Evolutionary conservation across 2,888 invertebrate species (phyloP).

Genomic region (Baccha elongata): DNA sequence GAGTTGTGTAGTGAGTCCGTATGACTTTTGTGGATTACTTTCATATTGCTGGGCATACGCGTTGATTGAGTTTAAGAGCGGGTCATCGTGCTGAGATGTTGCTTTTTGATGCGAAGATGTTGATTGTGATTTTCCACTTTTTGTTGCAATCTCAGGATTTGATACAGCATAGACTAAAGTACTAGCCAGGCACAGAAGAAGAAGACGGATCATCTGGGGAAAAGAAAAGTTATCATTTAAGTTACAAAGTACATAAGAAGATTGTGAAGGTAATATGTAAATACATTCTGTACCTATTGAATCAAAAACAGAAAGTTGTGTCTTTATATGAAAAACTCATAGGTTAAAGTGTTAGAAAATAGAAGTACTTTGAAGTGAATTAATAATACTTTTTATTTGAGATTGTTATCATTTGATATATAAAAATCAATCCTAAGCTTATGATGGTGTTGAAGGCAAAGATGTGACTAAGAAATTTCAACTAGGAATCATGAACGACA

Average conservation of each 20-base stretch:
- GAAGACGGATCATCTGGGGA: constrained; percentile 45
- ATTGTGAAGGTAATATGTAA: neutral
- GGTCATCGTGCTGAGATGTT: constrained; percentile 75
- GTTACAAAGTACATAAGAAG: neutral
- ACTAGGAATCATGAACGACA: no score
- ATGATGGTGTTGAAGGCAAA: no score
- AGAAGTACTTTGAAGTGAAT: no score
- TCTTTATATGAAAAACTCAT: no score
- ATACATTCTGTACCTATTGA: no score
- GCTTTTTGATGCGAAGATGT: constrained; percentile 62
- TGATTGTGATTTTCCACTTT: constrained; percentile 75
- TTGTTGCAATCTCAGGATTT: constrained; percentile 77
- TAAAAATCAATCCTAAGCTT: no score
- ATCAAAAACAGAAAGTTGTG: no score
- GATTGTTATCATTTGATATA: no score
- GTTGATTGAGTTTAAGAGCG: constrained; percentile 79
- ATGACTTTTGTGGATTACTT: constrained; percentile 27
- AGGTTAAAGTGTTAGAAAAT: no score
- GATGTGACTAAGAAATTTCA: no score
- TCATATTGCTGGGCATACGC: constrained; percentile 80
- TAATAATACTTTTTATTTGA: no score
- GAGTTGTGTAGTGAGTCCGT: neutral
- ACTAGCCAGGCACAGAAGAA: constrained; percentile 35
- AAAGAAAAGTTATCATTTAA: constrained; percentile 4
- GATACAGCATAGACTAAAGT: constrained; percentile 74